These are phyloP conservation scores for Zelleria hepariella DNA, from an alignment of 2,888 invertebrate species.

Conservation along the genomic window DNA sequence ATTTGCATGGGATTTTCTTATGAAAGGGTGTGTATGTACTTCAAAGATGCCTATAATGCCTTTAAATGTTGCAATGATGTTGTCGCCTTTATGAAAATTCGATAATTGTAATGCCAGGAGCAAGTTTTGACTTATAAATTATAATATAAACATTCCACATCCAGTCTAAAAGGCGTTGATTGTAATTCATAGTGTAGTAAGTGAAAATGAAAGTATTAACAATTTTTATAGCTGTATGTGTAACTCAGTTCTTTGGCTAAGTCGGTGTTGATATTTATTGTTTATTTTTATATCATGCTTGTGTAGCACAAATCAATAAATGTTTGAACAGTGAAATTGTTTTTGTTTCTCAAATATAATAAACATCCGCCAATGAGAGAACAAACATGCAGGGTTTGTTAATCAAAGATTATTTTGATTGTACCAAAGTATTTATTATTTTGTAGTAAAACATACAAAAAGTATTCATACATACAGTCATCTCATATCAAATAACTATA, in stretches of 20 bases:
- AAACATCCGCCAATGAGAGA: too few species aligned
- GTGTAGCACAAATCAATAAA: constrained; percentile 72
- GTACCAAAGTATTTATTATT: not conserved
- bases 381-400: too few species aligned
- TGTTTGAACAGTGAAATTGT: constrained; percentile 42
- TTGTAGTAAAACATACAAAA: not conserved
- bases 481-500: not conserved
- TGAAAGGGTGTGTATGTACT: not conserved
- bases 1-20: not conserved
- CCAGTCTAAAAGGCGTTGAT: constrained; percentile 18
- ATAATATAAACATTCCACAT: constrained; percentile 36
- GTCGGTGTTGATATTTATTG: constrained; percentile 68
- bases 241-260: constrained; percentile 44
- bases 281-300: constrained; percentile 71
- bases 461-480: not conserved
- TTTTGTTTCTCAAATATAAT: not conserved
- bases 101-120: not conserved
- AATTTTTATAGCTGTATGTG: constrained; percentile 32
- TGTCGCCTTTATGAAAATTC: constrained; percentile 5
- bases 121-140: constrained; percentile 11
- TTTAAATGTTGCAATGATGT: constrained; percentile 1
- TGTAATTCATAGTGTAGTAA: constrained; percentile 31
- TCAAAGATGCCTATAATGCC: constrained; percentile 2
- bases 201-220: constrained; percentile 61
- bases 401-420: too few species aligned